Conservation (phyloP, 2,888 invertebrate genomes). For the Amphipoea lucens region DNA sequence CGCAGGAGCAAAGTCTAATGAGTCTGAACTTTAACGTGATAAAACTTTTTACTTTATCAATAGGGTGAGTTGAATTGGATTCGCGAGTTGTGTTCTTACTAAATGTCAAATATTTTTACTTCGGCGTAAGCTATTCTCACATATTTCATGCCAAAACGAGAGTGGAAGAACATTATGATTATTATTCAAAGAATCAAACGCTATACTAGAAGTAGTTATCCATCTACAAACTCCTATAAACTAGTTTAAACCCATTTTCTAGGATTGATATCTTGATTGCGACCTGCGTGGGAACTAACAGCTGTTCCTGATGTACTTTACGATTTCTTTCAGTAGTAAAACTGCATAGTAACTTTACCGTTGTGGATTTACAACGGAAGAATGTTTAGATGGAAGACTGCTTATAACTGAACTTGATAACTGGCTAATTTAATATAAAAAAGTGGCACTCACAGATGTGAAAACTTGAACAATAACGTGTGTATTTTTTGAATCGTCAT, state of each 20-base stretch:
- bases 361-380: slow-evolving; percentile 13
- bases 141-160: neutral
- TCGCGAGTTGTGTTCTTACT: neutral
- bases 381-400: neutral
- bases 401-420: neutral
- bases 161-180: neutral
- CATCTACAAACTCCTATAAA: slow-evolving; percentile 22
- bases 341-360: slow-evolving; percentile 30
- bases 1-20: neutral
- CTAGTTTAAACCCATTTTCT: slow-evolving; percentile 58
- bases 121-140: neutral
- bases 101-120: neutral
- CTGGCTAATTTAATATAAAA: neutral
- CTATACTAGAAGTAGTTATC: neutral
- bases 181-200: slow-evolving; percentile 7
- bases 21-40: neutral
- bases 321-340: slow-evolving; percentile 50
- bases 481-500: too few species aligned
- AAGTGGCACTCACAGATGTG: too few species aligned
- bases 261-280: slow-evolving; percentile 66
- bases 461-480: too few species aligned
- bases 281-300: slow-evolving; percentile 52
- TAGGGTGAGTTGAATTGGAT: neutral
- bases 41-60: neutral
- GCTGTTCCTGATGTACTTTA: slow-evolving; percentile 55